phyloP scores from a whole-genome alignment of 2,113 vertebrate species.

The Rhombomys opimus region DNA sequence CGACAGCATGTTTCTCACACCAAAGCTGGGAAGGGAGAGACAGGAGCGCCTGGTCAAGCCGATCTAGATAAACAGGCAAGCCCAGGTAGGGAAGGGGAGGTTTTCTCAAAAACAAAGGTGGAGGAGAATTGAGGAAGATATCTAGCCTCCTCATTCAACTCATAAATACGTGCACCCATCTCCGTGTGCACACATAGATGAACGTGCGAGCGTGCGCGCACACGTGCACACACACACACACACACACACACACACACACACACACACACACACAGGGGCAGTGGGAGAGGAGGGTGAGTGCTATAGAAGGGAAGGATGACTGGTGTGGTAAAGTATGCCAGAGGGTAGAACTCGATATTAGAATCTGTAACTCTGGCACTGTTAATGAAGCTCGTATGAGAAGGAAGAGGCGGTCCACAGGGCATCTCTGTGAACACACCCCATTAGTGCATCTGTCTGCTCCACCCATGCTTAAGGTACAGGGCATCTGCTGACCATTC shows the following conservation, averaged over 20 bases:
- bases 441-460: neutral
- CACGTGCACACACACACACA: neutral
- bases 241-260: neutral
- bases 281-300: fast-evolving
- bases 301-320: neutral
- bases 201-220: neutral
- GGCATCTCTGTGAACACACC: neutral
- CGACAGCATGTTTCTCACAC: neutral
- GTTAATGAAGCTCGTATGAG: neutral
- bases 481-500: neutral
- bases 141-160: neutral
- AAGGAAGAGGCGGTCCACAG: neutral
- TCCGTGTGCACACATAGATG: neutral
- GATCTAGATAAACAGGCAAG: neutral
- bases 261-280: neutral
- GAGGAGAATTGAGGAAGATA: neutral
- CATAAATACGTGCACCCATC: neutral
- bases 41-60: neutral
- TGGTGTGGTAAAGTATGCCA: neutral
- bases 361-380: neutral
- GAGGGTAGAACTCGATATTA: neutral
- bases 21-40: neutral
- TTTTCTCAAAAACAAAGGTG: neutral
- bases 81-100: neutral
- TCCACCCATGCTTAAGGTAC: neutral